Base-by-base conservation (phyloP, 2,888 invertebrate species). In the Synergus itoensis region DNA sequence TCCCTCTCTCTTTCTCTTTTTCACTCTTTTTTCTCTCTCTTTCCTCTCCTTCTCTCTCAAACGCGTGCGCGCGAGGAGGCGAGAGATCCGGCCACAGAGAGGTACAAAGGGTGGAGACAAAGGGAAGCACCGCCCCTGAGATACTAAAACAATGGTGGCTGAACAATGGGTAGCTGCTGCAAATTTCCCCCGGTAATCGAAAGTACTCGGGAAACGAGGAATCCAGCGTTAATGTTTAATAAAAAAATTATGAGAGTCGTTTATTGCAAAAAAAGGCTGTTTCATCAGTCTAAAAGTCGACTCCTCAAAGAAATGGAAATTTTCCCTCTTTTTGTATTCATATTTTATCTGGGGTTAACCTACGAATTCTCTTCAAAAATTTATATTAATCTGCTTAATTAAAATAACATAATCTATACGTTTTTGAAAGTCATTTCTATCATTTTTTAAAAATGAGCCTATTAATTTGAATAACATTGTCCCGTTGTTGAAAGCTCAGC, bases 81-180 rank as follows among this genome's bases (percentile, higher is more conserved):
- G 89, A 87, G 87, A 89, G 86, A 90, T 89, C 87, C 88, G 86
- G 88, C 88, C 87, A 86, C 87, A 88, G 87, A 80, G 90, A 88
- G 89, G 87, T 87, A 91, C 90, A 91, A 91, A 91, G 91, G 91
- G 91, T 91, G 91, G 91, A 90, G 89, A 91, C 91, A 92, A 91
- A 88, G 88, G 88, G 91, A 91, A 90, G 91, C 91, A 85, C 91
- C 91, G 91, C 91, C 91, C 91, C 88, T 89, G 88, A 90, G 90
- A 90, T 91, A 89, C 87, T 91, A 86, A 90, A 91, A 92, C 91
- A 92, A 92, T 92, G 91, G 91, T 83, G 89, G 88, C 78, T 83
- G 82, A 87, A 91, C 91, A 91, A 91, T 89, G 85, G 85, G 84
- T 80, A 83, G 86, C 85, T 88, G 85, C 88, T 90, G 87, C 82